Conservation (phyloP, 2,888 invertebrate genomes). For the Calliopum simillimum region DNA sequence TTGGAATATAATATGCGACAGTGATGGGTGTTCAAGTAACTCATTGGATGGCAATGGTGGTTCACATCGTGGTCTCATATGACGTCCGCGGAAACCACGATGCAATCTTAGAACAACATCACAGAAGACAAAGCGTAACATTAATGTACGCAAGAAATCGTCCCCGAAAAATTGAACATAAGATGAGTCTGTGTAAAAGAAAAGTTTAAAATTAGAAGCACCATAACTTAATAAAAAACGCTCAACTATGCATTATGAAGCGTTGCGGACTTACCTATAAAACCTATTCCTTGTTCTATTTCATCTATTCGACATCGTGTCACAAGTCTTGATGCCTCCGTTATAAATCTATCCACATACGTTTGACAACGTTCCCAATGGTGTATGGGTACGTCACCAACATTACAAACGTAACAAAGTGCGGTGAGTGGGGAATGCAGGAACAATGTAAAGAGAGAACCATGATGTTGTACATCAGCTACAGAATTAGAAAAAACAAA, state of each 20-base stretch:
- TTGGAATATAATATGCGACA: constrained; percentile 84
- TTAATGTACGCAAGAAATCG: constrained; percentile 89
- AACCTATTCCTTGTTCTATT: constrained; percentile 68
- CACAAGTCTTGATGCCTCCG: constrained; percentile 87
- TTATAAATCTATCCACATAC: constrained; percentile 88
- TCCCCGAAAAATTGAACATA: constrained; percentile 93
- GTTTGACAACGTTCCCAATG: constrained; percentile 93
- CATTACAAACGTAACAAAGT: constrained; percentile 91
- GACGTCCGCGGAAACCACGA: constrained; percentile 85
- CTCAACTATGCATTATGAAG: too few relatives aligned
- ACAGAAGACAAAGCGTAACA: constrained; percentile 94
- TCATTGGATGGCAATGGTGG: constrained; percentile 90
- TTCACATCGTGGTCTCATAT: constrained; percentile 86
- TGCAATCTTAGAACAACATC: constrained; percentile 90
- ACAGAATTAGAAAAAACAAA: constrained; percentile 33
- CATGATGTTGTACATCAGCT: constrained; percentile 85
- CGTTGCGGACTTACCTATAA: constrained; percentile 64
- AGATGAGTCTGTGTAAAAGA: constrained; percentile 71
- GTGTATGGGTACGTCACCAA: constrained; percentile 84
- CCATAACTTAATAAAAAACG: too few relatives aligned
- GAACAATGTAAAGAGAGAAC: constrained; percentile 94
- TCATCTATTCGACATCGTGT: constrained; percentile 85
- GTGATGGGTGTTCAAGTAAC: constrained; percentile 83
- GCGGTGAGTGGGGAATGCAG: constrained; percentile 94
- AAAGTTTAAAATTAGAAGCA: neutral